Evolutionary conservation across 2,113 vertebrate species (phyloP), one percentile per base, ranked within the genome.

Genomic region (Caranx melampygus): DNA sequence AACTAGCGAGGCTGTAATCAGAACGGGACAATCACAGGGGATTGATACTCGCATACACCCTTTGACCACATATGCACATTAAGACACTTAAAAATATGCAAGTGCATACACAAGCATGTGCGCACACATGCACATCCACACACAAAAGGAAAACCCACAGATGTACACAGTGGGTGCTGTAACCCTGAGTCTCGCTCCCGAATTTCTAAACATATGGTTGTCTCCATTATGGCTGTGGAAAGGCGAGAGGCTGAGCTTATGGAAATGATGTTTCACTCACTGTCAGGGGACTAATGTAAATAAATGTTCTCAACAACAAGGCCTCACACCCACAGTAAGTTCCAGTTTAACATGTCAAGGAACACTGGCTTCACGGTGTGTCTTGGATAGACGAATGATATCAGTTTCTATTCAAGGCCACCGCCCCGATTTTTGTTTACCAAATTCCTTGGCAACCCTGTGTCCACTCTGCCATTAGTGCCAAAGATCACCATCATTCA

Each of bases 1-100:
- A 93, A 92, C 79, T 58, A 58, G 57, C 37, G 26, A 84, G 72
- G 54, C 82, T 84, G 84, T 86, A 93, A 92, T 91, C 81, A 93
- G 80, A 89, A 84, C 72, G 71, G 70, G 72, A 61, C 64, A 85
- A 62, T 89, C 86, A 78, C 75, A 64, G 60, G 61, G 75, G 76
- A 86, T 87, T 88, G 90, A 90, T 92, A 70, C 78, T 9, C 54
- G 57, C 83, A 74, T 49, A 80, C 83, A 87, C 76, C 71, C 81
- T 72, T 87, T 87, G 45, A 79, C 70, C 82, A 79, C 82, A 83
- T 82, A 75, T 40, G 42, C 79, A 66, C 60, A 67, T 68, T 58
- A 54, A 86, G 52, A 82, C 58, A 81, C 75, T 83, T 74, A 35
- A 59, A 84, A 83, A 76, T 78, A 81, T 81, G 67, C 70, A 79